Evolutionary conservation across 2,888 invertebrate genomes (phyloP), one percentile per base, ranked within the genome.

Genomic region (Torymus texanus): DNA sequence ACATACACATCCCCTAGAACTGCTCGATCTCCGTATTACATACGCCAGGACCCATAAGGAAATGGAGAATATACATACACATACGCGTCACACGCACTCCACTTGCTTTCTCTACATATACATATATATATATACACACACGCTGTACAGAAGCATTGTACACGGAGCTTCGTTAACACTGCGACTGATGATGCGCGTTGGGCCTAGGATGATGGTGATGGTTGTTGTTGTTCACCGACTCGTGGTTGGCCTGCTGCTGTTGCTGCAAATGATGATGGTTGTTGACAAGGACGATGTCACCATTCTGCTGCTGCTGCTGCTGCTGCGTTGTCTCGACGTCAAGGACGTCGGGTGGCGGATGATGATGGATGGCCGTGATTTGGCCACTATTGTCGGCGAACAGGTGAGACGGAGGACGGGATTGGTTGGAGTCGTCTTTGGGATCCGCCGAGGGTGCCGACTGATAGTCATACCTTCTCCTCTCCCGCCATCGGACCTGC

Each of bases 391-490:
- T 72, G 56, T 24, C 62, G 72, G 72, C 62, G 70, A 65, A 59
- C 29, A 29, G 29, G 29, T 29, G 29, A 29, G 29, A 29, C 29
- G 29, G 29, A 29, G 29, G 29, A 29, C 29, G 29, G 29, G 29
- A 3, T 29, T 55, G 59, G 70, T 24, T 62, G 79, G 10, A 50
- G 73, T 85, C 87, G 85, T 83, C 89, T 85, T 84, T 88, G 84
- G 75, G 88, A 85, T 68, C 88, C 84, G 86, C 59, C 87, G 88
- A 80, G 87, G 86, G 78, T 87, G 89, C 85, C 88, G 89, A 80
- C 88, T 86, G 90, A 92, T 92, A 94, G 95, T 95, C 95, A 95
- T 92, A 95, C 95, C 91, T 95, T 95, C 90, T 95, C 95, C 91
- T 95, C 95, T 86, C 93, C 94, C 85, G 93, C 92, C 88, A 93